These are phyloP conservation scores for Schrankia costaestrigalis DNA, from an alignment of 2,888 invertebrate species.

Conservation along the genomic window DNA sequence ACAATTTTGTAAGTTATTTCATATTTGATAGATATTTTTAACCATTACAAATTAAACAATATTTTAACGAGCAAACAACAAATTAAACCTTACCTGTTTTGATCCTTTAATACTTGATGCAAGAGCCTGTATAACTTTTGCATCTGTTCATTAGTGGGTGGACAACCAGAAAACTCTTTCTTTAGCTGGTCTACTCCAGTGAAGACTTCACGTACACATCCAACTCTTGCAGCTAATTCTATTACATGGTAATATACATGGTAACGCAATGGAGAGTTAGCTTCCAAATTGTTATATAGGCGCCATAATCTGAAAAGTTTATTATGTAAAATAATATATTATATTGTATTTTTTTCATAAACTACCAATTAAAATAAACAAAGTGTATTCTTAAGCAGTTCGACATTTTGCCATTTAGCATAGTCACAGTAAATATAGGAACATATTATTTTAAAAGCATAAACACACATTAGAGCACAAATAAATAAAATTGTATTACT, in stretches of 20 bases:
- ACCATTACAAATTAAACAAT: too few relatives aligned
- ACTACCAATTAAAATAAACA: too few relatives aligned
- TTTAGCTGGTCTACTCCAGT: conserved; percentile 91
- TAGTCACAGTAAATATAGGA: too few relatives aligned
- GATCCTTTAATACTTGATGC: conserved; percentile 93
- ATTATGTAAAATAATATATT: not conserved
- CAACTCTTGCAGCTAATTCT: conserved; percentile 92
- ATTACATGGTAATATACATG: conserved; percentile 96
- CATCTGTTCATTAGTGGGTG: conserved; percentile 93
- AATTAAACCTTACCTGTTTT: conserved; percentile 86
- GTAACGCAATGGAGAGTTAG: conserved; percentile 91
- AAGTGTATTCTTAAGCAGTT: too few relatives aligned
- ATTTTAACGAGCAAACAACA: too few relatives aligned
- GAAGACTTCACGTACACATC: conserved; percentile 91
- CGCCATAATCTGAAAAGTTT: conserved; percentile 87
- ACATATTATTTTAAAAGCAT: too few relatives aligned
- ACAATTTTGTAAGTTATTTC: too few relatives aligned
- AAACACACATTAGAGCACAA: too few relatives aligned
- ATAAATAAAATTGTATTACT: conserved; percentile 53
- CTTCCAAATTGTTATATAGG: conserved; percentile 94
- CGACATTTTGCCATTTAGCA: too few relatives aligned
- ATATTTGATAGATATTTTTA: too few relatives aligned
- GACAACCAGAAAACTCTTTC: conserved; percentile 88
- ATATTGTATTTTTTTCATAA: too few relatives aligned
- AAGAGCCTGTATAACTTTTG: conserved; percentile 93